Base-by-base conservation (phyloP, 2,113 vertebrate genomes). In the Callithrix jacchus region DNA sequence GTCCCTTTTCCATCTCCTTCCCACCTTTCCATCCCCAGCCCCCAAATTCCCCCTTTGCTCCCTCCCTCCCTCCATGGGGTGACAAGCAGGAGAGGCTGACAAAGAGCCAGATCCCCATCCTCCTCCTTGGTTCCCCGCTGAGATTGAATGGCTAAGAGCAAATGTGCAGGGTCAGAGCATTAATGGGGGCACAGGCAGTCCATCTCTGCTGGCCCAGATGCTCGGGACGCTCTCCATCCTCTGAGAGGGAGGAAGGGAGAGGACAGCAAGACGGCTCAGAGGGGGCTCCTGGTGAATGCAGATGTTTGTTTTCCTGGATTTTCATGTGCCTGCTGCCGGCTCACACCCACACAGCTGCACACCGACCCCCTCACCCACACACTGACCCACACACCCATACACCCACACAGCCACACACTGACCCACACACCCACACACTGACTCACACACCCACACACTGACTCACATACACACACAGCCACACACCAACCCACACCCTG, bases 71-170 rank as follows among this genome's bases (percentile, higher is more conserved):
- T 56, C 84, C 20, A 0, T 0, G 11, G 71, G 49, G n/a, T 49
- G 58, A 30, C 81, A 77, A 56, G 52, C 86, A 45, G 80, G 81
- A 85, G 71, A 4, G 1, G 6, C 83, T 42, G 92, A 95, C 73
- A 90, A 93, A 87, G 56, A 93, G 37, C 27, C 73, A 61, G 74
- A 56, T 9, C 86, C 9, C 20, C 87, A 21, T 71, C 77, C 87
- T 95, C 88, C 95, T 74, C 76, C 54, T 40, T 20, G 54, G 47
- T 66, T 97, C 6, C 23, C 96, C 4, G 12, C 95, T 74, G 98
- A 97, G 93, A 89, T 0, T n/a, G 89, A 92, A 25, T 0, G 1
- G n/a, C 79, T 66, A n/a, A 70, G 64, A 58, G 88, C 87, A 87
- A 93, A 89, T 3, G 27, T 56, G 49, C 70, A 76, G 70, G 88